Conservation (phyloP, 2,797 vertebrate genomes). For the Cuniculus paca region DNA sequence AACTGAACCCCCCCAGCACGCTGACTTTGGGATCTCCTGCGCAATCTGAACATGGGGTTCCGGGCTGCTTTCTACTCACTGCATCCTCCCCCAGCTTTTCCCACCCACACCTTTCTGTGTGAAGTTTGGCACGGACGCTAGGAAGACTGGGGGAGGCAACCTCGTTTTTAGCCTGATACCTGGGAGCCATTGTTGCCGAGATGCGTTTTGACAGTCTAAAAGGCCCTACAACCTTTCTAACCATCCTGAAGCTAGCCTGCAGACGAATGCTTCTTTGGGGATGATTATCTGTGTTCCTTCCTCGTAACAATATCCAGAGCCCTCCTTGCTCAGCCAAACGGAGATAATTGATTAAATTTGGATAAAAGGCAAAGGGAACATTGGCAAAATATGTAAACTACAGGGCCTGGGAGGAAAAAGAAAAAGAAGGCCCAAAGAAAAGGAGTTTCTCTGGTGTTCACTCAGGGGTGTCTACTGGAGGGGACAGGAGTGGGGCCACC, state of each 20-base stretch:
- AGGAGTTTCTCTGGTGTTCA: conserved; percentile 26
- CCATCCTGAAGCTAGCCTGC: neutral
- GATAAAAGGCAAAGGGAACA: neutral
- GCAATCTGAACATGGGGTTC: neutral
- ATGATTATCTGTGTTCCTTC: neutral
- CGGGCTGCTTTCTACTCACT: neutral
- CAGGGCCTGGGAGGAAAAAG: neutral
- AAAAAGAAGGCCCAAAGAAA: neutral
- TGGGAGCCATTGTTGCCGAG: neutral
- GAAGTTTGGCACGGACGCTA: neutral
- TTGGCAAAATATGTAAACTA: neutral
- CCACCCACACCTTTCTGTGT: neutral
- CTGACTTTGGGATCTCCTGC: neutral
- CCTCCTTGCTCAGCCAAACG: neutral
- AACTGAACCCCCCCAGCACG: neutral
- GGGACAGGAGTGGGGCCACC: neutral
- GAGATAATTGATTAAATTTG: conserved; percentile 5
- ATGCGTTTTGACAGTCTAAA: neutral
- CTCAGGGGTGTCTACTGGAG: neutral
- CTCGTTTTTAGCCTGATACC: neutral
- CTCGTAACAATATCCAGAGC: neutral
- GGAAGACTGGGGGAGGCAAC: neutral
- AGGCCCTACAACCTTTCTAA: neutral
- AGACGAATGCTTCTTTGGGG: neutral
- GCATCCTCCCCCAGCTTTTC: neutral